phyloP scores from a whole-genome alignment of 1,140 invertebrate genomes.

The Plodia interpunctella region DNA sequence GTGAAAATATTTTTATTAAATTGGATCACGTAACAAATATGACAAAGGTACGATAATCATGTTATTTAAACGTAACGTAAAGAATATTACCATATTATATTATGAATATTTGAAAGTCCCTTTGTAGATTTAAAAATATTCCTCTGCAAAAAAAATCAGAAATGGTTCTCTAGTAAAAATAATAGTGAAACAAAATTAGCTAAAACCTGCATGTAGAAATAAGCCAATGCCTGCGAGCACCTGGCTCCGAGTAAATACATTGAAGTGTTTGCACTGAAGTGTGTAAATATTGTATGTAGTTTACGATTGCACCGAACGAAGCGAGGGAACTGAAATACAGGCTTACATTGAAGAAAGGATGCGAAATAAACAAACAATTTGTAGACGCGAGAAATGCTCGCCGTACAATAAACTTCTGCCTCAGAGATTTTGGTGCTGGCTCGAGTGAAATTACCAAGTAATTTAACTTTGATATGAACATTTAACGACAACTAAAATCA shows the following conservation, averaged over 20 bases:
- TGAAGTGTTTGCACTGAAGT: neutral
- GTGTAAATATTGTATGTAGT: constrained; percentile 1
- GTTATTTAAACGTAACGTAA: too few relatives aligned
- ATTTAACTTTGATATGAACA: neutral
- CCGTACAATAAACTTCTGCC: neutral
- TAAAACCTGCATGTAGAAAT: neutral
- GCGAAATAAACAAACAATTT: neutral
- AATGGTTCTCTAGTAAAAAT: too few relatives aligned
- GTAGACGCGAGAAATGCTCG: neutral
- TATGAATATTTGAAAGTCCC: too few relatives aligned
- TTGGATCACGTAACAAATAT: too few relatives aligned
- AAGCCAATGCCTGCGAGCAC: neutral
- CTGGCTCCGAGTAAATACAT: constrained; percentile 5
- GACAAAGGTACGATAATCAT: too few relatives aligned
- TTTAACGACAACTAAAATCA: too few relatives aligned
- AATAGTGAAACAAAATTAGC: neutral
- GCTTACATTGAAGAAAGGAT: neutral
- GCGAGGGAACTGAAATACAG: neutral
- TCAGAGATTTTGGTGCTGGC: neutral
- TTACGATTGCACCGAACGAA: constrained; percentile 1
- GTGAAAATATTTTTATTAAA: too few relatives aligned
- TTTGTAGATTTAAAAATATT: too few relatives aligned
- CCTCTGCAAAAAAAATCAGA: too few relatives aligned
- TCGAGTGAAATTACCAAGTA: neutral
- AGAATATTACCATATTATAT: too few relatives aligned